These are phyloP conservation scores for Leucophenga varia DNA, from an alignment of 1,140 invertebrate species.

Conservation along the genomic window DNA sequence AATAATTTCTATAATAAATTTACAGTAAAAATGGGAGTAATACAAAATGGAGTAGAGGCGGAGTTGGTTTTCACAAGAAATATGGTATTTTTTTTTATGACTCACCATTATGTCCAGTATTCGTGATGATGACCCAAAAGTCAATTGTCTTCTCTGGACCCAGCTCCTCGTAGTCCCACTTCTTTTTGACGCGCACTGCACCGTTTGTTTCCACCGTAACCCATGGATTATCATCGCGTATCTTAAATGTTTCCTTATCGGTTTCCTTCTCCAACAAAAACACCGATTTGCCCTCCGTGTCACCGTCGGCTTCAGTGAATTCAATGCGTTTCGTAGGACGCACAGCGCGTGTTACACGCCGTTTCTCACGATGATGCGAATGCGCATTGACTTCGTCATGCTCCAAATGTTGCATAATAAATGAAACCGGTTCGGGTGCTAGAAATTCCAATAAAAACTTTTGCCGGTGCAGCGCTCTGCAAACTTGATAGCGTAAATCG, in stretches of 20 bases:
- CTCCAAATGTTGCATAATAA: slow-evolving; percentile 56
- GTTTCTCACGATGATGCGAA: slow-evolving; percentile 69
- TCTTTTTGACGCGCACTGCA: slow-evolving; percentile 89
- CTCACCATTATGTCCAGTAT: slow-evolving; percentile 81
- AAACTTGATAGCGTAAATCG: slow-evolving; percentile 72
- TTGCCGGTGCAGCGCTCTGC: slow-evolving; percentile 68
- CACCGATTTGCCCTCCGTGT: slow-evolving; percentile 81
- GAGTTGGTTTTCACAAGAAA: too few species aligned
- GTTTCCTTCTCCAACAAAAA: slow-evolving; percentile 91
- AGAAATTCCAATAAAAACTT: slow-evolving; percentile 76
- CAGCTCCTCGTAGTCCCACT: slow-evolving; percentile 94
- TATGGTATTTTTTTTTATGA: too few species aligned
- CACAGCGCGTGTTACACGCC: slow-evolving; percentile 82
- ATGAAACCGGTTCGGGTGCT: slow-evolving; percentile 59
- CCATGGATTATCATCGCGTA: slow-evolving; percentile 90
- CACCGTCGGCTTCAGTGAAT: slow-evolving; percentile 87
- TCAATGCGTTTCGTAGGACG: slow-evolving; percentile 89
- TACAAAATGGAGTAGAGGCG: too few species aligned
- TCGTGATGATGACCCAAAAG: slow-evolving; percentile 94
- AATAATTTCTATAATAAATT: too few species aligned
- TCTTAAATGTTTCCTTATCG: slow-evolving; percentile 89
- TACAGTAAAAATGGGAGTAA: too few species aligned
- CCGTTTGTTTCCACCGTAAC: slow-evolving; percentile 89
- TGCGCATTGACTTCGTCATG: slow-evolving; percentile 60
- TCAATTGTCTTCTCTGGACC: slow-evolving; percentile 95